These are phyloP conservation scores for Pantherophis guttatus DNA, from an alignment of 2,113 vertebrate genomes.

Conservation along the genomic window DNA sequence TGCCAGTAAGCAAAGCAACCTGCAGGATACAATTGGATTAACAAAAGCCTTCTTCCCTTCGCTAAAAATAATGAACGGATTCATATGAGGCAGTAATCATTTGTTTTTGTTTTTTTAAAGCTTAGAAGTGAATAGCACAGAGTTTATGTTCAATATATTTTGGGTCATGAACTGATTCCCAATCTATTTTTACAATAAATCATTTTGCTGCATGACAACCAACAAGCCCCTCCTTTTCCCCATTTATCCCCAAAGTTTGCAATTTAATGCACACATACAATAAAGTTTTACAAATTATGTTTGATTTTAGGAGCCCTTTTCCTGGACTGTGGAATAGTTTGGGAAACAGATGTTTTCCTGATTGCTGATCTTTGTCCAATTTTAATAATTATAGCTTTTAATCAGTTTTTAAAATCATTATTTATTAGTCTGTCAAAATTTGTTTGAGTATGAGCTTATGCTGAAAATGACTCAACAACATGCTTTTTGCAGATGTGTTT, in stretches of 20 bases:
- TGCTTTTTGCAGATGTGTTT: background rate
- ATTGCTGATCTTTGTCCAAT: conserved; percentile 36
- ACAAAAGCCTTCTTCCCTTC: background rate
- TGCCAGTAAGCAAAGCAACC: background rate
- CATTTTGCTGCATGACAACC: background rate
- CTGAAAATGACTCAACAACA: conserved; percentile 23
- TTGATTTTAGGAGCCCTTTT: conserved; percentile 18
- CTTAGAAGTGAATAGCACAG: background rate
- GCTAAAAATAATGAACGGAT: background rate
- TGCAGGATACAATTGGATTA: background rate
- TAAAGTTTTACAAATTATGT: conserved; percentile 20
- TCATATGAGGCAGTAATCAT: background rate
- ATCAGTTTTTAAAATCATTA: conserved; percentile 47
- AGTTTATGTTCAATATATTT: background rate
- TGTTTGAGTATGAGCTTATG: conserved; percentile 28
- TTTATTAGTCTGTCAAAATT: conserved; percentile 40
- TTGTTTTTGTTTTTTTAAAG: background rate
- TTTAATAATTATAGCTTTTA: conserved; percentile 53
- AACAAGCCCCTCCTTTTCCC: background rate
- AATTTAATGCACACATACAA: background rate
- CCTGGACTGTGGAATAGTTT: conserved; percentile 16
- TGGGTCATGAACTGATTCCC: background rate
- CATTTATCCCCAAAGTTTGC: background rate
- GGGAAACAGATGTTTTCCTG: background rate
- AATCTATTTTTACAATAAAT: background rate